A percentile compares a stretch with the other conserved stretches of the same genome.
phyloP scores from a whole-genome alignment of 2,797 vertebrate genomes.

The Acomys russatus region DNA sequence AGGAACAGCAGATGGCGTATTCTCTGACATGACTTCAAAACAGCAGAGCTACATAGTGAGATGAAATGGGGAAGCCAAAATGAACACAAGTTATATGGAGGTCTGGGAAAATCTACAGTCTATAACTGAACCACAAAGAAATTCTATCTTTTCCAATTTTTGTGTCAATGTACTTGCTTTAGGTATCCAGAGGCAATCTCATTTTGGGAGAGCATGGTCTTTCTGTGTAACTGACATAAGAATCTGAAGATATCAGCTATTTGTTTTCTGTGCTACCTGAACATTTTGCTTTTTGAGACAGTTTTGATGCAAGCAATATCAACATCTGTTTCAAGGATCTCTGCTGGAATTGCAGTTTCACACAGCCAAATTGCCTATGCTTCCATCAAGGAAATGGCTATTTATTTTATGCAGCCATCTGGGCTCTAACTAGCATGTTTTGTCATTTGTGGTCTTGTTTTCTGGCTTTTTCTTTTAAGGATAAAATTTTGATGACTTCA shows the following conservation, averaged over 20 bases:
- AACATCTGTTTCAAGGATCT: slow-evolving; percentile 92
- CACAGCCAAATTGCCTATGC: slow-evolving; percentile 91
- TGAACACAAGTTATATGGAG: slow-evolving; percentile 24
- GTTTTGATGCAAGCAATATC: slow-evolving; percentile 90
- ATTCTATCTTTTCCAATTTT: neutral
- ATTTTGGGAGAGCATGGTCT: slow-evolving; percentile 27
- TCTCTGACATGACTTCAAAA: slow-evolving; percentile 50
- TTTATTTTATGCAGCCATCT: slow-evolving; percentile 93
- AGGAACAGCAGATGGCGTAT: slow-evolving; percentile 18
- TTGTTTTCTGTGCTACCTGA: slow-evolving; percentile 87
- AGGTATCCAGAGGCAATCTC: slow-evolving; percentile 27
- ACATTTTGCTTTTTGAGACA: slow-evolving; percentile 90
- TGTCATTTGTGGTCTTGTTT: slow-evolving; percentile 89
- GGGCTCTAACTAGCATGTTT: slow-evolving; percentile 90
- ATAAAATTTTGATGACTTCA: slow-evolving; percentile 87
- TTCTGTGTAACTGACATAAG: slow-evolving; percentile 71
- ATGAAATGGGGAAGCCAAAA: slow-evolving; percentile 31
- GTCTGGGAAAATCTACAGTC: slow-evolving; percentile 47
- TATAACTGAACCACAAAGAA: slow-evolving; percentile 19
- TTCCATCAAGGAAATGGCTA: slow-evolving; percentile 90
- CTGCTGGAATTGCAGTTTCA: slow-evolving; percentile 90
- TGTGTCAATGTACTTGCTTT: slow-evolving; percentile 7
- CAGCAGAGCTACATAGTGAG: neutral
- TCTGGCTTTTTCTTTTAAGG: slow-evolving; percentile 84
- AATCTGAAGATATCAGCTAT: slow-evolving; percentile 79